Base-by-base conservation (phyloP, 2,888 invertebrate genomes). In the Volucella bombylans region DNA sequence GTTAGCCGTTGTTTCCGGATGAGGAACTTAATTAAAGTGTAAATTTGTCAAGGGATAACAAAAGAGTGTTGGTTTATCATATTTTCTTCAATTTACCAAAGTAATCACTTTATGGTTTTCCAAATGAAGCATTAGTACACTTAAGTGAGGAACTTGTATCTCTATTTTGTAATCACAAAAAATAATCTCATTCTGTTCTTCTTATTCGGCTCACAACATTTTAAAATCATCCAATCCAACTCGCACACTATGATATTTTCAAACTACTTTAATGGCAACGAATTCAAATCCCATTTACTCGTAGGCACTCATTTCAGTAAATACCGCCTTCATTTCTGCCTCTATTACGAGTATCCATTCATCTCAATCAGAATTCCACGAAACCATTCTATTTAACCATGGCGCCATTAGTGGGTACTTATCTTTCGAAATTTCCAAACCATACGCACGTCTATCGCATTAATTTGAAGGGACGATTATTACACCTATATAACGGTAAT, bases 381-480 rank as follows among this genome's bases (percentile, higher is more conserved):
- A 49, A 38, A 23, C 23, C 23, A 23, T 23, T 23, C 23, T 23
- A 23, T 45, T 54, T 54, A 41, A 2, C 55, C 38, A 68, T 68
- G 15, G 57, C 64, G 12, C 64, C n/a, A 14, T 76, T 77, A 23
- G 71, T 62, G 59, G 57, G 57, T 64, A 41, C 45, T 69, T 78
- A 61, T 72, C 49, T 64, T 9, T 18, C 61, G 11, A 10, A 52
- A 57, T 74, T 64, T 41, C 49, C 1, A 59, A 76, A 76, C 47
- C 57, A 69, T 55, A 65, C 68, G 61, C 82, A 71, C 67, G 82
- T 77, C 67, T 67, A 50, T 49, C 77, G 38, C 82, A 82, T 82
- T 77, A 72, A 72, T 82, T 77, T 67, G 71, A 71, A 72, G 61
- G 77, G 23, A 77, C 77, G 67, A 71, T 76, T 71, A 71, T 67